Percentiles rank a stretch among this genome's conserved stretches.
Evolutionary conservation across 2,113 vertebrate genomes (phyloP).

Genomic region (Micromys minutus): DNA sequence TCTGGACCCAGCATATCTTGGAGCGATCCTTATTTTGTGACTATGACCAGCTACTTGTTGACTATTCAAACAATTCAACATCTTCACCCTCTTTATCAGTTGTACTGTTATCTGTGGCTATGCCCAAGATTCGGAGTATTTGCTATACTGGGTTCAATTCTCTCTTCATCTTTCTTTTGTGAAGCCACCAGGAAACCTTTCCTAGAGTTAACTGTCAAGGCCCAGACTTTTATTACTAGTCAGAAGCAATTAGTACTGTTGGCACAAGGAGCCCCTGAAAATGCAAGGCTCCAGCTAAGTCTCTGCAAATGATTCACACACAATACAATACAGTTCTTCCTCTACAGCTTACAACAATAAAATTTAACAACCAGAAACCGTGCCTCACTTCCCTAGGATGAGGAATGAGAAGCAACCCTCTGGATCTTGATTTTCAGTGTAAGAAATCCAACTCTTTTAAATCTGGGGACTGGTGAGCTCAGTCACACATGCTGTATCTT

Average conservation of each 20-base stretch:
- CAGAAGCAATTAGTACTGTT: background rate
- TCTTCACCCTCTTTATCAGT: background rate
- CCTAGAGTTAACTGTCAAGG: background rate
- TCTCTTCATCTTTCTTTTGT: background rate
- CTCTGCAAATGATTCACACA: conserved; percentile 24
- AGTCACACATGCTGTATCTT: conserved; percentile 11
- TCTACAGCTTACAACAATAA: background rate
- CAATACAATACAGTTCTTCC: background rate
- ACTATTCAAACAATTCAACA: conserved; percentile 30
- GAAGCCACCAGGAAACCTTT: background rate
- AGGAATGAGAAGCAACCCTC: background rate
- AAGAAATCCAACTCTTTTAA: background rate
- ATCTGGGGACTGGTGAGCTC: background rate
- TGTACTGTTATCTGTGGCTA: too few species aligned
- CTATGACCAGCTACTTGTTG: background rate
- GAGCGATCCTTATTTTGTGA: background rate
- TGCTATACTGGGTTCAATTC: background rate
- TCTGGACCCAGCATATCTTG: background rate
- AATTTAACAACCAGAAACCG: conserved; percentile 16
- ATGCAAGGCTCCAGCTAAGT: background rate
- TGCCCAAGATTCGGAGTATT: background rate
- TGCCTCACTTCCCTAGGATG: background rate
- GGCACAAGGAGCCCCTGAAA: background rate
- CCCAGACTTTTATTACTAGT: background rate
- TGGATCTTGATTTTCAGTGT: background rate